These are phyloP conservation scores for Sebastes steindachneri DNA, from an alignment of 2,797 vertebrate genomes.

Conservation along the genomic window DNA sequence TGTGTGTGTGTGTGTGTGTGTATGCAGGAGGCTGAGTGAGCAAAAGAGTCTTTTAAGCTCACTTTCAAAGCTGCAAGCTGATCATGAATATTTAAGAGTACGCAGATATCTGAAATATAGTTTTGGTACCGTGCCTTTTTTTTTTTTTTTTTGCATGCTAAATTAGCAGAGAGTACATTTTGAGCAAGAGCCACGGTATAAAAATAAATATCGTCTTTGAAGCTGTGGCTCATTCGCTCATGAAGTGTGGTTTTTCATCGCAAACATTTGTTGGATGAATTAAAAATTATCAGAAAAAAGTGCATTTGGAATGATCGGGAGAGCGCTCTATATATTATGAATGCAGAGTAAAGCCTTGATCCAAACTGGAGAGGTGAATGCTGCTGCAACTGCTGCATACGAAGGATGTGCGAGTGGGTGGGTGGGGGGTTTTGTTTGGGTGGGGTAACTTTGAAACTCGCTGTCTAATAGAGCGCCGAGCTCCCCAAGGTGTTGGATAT, in stretches of 20 bases:
- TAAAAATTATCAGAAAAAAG: slow-evolving; percentile 46
- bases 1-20: neutral
- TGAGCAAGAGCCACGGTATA: slow-evolving; percentile 4
- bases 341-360: slow-evolving; percentile 47
- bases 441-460: slow-evolving; percentile 22
- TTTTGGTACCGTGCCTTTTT: slow-evolving; percentile 39
- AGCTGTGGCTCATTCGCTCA: slow-evolving; percentile 38
- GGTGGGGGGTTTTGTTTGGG: neutral
- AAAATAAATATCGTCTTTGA: slow-evolving; percentile 64
- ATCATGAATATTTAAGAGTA: slow-evolving; percentile 77
- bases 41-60: slow-evolving; percentile 52
- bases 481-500: slow-evolving; percentile 50
- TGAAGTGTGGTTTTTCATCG: slow-evolving; percentile 35
- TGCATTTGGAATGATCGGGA: slow-evolving; percentile 37
- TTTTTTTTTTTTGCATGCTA: slow-evolving; percentile 13
- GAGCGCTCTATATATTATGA: slow-evolving; percentile 25
- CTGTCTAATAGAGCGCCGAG: slow-evolving; percentile 37
- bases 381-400: slow-evolving; percentile 29
- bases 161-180: slow-evolving; percentile 57
- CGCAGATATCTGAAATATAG: slow-evolving; percentile 58
- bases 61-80: slow-evolving; percentile 67
- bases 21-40: slow-evolving; percentile 20
- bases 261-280: slow-evolving; percentile 51
- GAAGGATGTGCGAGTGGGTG: neutral
- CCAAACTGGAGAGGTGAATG: slow-evolving; percentile 21